phyloP scores from a whole-genome alignment of 2,113 vertebrate species.

The Chaenogobius annularis region DNA sequence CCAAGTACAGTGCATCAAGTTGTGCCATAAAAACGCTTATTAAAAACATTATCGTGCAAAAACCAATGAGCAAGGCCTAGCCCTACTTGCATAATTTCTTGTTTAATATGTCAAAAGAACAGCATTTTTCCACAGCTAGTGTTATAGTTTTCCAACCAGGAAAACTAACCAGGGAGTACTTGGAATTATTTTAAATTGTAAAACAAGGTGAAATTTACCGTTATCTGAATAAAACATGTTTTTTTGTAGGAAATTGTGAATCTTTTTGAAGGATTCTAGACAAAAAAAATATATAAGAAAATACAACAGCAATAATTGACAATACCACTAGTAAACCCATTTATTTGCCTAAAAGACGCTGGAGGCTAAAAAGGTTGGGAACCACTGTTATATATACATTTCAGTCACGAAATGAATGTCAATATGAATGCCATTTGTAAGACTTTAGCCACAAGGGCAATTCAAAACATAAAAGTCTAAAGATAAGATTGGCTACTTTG shows the following conservation, averaged over 20 bases:
- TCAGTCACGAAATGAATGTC: background rate
- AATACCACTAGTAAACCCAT: too few relatives aligned
- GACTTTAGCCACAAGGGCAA: background rate
- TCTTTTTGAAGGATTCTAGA: too few relatives aligned
- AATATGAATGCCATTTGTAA: background rate
- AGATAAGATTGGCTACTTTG: background rate
- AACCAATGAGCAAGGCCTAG: background rate
- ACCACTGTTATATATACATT: background rate
- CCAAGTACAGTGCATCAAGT: background rate
- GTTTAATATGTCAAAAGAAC: background rate
- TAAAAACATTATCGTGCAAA: constrained; percentile 6
- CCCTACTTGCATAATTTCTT: background rate
- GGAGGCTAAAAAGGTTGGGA: too few relatives aligned
- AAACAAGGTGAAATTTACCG: too few relatives aligned
- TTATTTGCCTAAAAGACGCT: too few relatives aligned
- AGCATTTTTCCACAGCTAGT: background rate
- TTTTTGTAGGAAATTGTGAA: too few relatives aligned
- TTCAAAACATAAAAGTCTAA: background rate
- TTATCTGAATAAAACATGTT: too few relatives aligned
- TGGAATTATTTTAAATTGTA: too few relatives aligned
- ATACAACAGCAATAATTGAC: too few relatives aligned
- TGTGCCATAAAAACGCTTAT: constrained; percentile 32
- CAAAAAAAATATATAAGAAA: too few relatives aligned
- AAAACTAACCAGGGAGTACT: too few relatives aligned
- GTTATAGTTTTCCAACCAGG: background rate